phyloP scores from a whole-genome alignment of 1,140 invertebrate genomes.

The Aphaenogaster floridana region DNA sequence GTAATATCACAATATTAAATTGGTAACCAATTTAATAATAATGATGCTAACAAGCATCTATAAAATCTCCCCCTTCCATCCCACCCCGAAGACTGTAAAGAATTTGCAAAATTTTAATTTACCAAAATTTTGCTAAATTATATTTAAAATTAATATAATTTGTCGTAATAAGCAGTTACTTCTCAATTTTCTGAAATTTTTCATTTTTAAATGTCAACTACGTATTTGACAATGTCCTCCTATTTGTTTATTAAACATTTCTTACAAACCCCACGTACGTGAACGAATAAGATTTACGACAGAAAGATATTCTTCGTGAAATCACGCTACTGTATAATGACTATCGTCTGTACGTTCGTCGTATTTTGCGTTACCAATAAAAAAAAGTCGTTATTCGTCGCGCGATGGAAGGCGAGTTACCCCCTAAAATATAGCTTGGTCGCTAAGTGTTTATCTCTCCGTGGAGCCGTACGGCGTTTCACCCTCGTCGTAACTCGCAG shows the following conservation, averaged over 20 bases:
- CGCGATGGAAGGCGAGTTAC: conserved; percentile 69
- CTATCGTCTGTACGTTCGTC: neutral
- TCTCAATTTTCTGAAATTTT: neutral
- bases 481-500: conserved; percentile 63
- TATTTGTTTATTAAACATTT: neutral
- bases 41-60: too few species aligned
- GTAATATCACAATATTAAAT: too few species aligned
- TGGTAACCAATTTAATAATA: too few species aligned
- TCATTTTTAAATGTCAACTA: neutral
- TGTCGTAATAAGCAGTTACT: neutral
- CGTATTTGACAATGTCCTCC: neutral
- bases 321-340: neutral
- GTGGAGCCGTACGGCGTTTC: conserved; percentile 48
- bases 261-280: neutral
- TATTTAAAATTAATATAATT: neutral
- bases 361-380: conserved; percentile 31
- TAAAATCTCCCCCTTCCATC: too few species aligned
- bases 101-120: neutral
- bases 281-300: neutral
- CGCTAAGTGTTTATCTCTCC: conserved; percentile 79
- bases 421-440: conserved; percentile 75
- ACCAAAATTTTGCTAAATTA: neutral
- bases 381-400: conserved; percentile 34
- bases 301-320: neutral
- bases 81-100: too few species aligned